Conservation (phyloP, 2,797 vertebrate species). For the Xyrichtys novacula region DNA sequence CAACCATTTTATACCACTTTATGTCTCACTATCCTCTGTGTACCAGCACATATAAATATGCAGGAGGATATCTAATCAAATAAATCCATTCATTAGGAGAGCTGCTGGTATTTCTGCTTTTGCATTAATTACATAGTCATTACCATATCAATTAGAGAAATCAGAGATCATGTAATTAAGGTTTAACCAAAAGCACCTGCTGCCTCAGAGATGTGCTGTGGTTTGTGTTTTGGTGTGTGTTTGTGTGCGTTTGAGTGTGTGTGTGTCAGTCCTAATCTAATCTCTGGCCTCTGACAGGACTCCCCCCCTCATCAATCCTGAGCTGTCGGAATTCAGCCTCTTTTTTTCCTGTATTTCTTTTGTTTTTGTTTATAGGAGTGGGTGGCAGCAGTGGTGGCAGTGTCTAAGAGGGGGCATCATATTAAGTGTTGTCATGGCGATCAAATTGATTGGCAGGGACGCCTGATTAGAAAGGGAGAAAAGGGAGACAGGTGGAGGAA, state of each 20-base stretch:
- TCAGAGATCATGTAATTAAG: slow-evolving; percentile 91
- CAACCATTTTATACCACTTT: slow-evolving; percentile 57
- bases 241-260: slow-evolving; percentile 56
- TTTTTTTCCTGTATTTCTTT: slow-evolving; percentile 53
- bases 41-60: slow-evolving; percentile 80
- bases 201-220: slow-evolving; percentile 73
- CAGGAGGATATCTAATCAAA: slow-evolving; percentile 86
- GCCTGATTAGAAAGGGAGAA: slow-evolving; percentile 79
- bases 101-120: slow-evolving; percentile 86
- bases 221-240: slow-evolving; percentile 43
- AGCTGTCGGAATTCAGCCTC: slow-evolving; percentile 77
- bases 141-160: slow-evolving; percentile 90
- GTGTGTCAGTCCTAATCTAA: slow-evolving; percentile 77
- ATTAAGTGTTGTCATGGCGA: slow-evolving; percentile 77
- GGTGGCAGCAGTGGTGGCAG: slow-evolving; percentile 33
- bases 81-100: slow-evolving; percentile 86
- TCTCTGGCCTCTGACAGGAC: slow-evolving; percentile 80
- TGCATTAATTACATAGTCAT: slow-evolving; percentile 89
- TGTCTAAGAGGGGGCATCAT: slow-evolving; percentile 51
- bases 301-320: slow-evolving; percentile 80
- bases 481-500: slow-evolving; percentile 79
- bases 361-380: slow-evolving; percentile 77
- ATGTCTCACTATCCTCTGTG: slow-evolving; percentile 53
- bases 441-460: slow-evolving; percentile 81
- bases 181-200: slow-evolving; percentile 89